Evolutionary conservation across 1,140 invertebrate genomes (phyloP).

Genomic region (Paralvinella palmiformis): DNA sequence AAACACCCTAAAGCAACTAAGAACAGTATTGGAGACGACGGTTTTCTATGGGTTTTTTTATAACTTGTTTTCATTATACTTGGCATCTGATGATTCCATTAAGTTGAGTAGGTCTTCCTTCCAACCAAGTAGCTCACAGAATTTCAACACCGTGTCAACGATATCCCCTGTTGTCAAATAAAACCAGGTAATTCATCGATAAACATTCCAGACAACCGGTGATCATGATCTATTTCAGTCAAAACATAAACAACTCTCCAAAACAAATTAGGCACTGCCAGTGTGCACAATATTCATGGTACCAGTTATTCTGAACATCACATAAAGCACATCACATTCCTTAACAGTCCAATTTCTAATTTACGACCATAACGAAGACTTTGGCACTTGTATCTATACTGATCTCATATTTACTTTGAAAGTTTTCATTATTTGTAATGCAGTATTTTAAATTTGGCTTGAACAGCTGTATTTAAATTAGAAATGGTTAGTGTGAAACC

Average conservation of each 20-base stretch:
- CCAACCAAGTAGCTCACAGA: background rate
- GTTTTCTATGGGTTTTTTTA: background rate
- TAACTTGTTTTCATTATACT: background rate
- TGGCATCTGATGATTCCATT: background rate
- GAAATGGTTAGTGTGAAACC: background rate
- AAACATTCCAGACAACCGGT: background rate
- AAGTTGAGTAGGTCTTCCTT: background rate
- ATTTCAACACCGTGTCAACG: background rate
- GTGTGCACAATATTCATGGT: background rate
- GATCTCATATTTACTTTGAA: too few relatives aligned
- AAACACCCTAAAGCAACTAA: background rate
- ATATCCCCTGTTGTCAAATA: background rate
- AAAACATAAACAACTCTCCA: background rate
- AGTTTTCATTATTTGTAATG: too few relatives aligned
- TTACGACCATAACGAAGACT: too few relatives aligned
- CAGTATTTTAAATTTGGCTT: too few relatives aligned
- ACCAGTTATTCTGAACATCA: background rate
- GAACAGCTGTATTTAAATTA: background rate
- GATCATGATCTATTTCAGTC: background rate
- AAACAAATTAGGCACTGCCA: background rate
- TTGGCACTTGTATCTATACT: too few relatives aligned
- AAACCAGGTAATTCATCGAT: background rate
- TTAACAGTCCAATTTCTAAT: too few relatives aligned
- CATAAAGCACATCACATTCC: too few relatives aligned
- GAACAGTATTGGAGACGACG: background rate